phyloP scores from a whole-genome alignment of 2,888 invertebrate genomes.

The Cyclophora albipunctata region DNA sequence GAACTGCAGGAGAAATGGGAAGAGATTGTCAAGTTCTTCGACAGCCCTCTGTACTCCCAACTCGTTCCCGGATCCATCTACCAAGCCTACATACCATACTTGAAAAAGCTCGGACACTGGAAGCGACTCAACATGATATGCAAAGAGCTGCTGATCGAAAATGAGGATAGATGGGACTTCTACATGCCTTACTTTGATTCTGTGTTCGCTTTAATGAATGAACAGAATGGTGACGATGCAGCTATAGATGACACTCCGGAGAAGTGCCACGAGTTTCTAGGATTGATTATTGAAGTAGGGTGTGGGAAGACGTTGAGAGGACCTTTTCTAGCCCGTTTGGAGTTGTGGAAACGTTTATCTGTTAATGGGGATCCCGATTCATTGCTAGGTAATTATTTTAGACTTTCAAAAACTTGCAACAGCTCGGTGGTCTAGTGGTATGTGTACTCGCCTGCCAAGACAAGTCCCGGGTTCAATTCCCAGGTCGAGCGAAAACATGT shows the following conservation, averaged over 20 bases:
- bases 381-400: slow-evolving; percentile 63
- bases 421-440: too few relatives aligned
- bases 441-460: too few relatives aligned
- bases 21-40: slow-evolving; percentile 87
- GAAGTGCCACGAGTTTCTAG: slow-evolving; percentile 63
- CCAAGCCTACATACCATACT: slow-evolving; percentile 82
- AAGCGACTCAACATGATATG: slow-evolving; percentile 82
- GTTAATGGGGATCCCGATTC: slow-evolving; percentile 69
- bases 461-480: too few relatives aligned
- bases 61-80: slow-evolving; percentile 80
- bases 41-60: slow-evolving; percentile 82
- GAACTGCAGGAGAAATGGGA: slow-evolving; percentile 86
- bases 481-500: too few relatives aligned
- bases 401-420: too few relatives aligned
- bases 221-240: slow-evolving; percentile 34
- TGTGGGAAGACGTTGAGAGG: slow-evolving; percentile 78
- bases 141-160: slow-evolving; percentile 82
- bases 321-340: slow-evolving; percentile 88
- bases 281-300: slow-evolving; percentile 69
- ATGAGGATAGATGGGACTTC: slow-evolving; percentile 84
- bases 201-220: slow-evolving; percentile 77
- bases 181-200: slow-evolving; percentile 83
- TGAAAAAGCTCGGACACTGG: slow-evolving; percentile 84
- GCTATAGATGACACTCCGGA: slow-evolving; percentile 57
- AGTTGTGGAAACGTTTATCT: slow-evolving; percentile 79